Base-by-base conservation (phyloP, 2,888 invertebrate species). In the Drosophila siamana region DNA sequence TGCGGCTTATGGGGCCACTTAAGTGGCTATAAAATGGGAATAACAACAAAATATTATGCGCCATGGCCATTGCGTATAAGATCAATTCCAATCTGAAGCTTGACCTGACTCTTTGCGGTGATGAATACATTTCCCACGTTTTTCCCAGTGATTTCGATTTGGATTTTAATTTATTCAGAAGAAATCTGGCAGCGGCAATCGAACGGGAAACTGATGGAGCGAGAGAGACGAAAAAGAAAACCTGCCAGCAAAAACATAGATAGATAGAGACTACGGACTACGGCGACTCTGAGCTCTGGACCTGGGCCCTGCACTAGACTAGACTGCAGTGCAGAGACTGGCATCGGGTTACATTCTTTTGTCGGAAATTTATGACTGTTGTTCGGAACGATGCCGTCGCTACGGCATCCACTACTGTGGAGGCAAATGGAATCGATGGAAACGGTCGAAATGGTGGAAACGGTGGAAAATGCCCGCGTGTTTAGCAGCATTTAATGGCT, bases 401-500 rank as follows among this genome's bases (percentile, higher is more conserved):
- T 4, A 16, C 30, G 74, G 66, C n/a, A n/a, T n/a, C 46, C 51
- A 76, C 74, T 74, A 77, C 74, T 74, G 74, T 68, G 62, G 69
- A 52, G 60, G 61, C 71, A 67, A 67, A 69, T 69, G 76, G 71
- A 70, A 55, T 44, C 60, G 78, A 30, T 64, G 55, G 75, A 61
- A 67, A 28, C 51, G 44, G 43, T 65, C n/a, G n/a, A n/a, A n/a
- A n/a, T n/a, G n/a, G 66, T 72, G 72, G 75, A 80, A 86, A 87
- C 86, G 78, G 86, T 88, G 89, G 86, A 88, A 87, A 86, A 88
- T 88, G 81, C 83, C 78, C 82, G 82, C 65, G 86, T 86, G 84
- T 86, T 90, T 89, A 81, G 85, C 82, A 83, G 74, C 85, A 74
- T 89, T 90, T 90, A 89, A 90, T 90, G 86, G 90, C 87, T 85